Conservation (phyloP, 2,113 vertebrate species). For the Melospiza melodia region DNA sequence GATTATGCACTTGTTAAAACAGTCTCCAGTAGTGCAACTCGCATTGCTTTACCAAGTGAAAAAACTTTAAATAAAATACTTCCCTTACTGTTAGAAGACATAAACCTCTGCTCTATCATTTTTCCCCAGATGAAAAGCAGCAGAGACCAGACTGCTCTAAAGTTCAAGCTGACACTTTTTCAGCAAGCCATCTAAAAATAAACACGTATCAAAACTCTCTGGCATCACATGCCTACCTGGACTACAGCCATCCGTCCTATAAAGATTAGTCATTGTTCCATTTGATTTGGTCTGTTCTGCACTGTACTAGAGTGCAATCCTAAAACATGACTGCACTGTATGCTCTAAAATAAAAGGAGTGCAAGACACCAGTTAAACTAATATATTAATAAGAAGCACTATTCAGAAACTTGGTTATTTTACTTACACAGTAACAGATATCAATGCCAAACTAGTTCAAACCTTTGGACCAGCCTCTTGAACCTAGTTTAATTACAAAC, state of each 20-base stretch:
- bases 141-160: background rate
- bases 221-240: constrained; percentile 37
- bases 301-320: background rate
- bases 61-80: constrained; percentile 1
- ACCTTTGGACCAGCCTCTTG: background rate
- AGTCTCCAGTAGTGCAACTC: background rate
- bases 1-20: background rate
- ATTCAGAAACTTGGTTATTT: background rate
- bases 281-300: background rate
- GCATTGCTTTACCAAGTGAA: background rate
- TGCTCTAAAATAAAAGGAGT: background rate
- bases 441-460: background rate
- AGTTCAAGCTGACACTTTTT: constrained; percentile 13
- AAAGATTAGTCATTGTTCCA: constrained; percentile 21
- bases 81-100: background rate
- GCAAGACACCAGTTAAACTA: background rate
- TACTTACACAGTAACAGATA: background rate
- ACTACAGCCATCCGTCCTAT: constrained; percentile 30
- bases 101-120: background rate
- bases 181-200: constrained; percentile 27
- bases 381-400: background rate
- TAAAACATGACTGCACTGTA: background rate
- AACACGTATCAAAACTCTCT: background rate
- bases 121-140: background rate
- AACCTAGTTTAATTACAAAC: background rate